phyloP scores from a whole-genome alignment of 2,113 vertebrate genomes.

The Callocephalon fimbriatum region DNA sequence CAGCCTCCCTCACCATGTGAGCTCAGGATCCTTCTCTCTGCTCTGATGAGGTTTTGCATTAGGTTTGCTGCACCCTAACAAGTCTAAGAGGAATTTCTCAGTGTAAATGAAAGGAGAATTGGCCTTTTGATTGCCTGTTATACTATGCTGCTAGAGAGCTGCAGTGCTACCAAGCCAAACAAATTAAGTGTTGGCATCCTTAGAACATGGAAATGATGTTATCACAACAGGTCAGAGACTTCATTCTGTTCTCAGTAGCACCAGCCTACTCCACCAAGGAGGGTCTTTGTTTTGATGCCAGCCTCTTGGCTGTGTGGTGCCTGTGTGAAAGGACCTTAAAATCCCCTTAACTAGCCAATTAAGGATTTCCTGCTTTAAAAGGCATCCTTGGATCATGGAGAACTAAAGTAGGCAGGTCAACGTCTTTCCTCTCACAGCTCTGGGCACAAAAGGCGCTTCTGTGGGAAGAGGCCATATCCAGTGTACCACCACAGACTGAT shows the following conservation, averaged over 20 bases:
- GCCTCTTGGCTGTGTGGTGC: not conserved
- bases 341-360: not conserved
- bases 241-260: not conserved
- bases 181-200: not conserved
- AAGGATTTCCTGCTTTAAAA: not conserved
- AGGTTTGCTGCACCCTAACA: not conserved
- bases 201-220: not conserved
- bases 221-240: not conserved
- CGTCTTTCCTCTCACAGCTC: not conserved
- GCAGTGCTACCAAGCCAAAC: not conserved
- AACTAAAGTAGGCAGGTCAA: not conserved
- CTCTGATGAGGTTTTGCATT: not conserved
- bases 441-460: not conserved
- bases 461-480: not conserved
- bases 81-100: not conserved
- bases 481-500: not conserved
- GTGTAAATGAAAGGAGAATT: not conserved
- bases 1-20: not conserved
- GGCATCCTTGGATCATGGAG: not conserved
- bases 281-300: rapidly evolving
- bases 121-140: rapidly evolving
- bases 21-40: not conserved
- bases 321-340: not conserved
- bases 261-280: not conserved
- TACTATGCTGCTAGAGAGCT: not conserved